phyloP scores from a whole-genome alignment of 2,888 invertebrate species.

The Pegoplata infirma region DNA sequence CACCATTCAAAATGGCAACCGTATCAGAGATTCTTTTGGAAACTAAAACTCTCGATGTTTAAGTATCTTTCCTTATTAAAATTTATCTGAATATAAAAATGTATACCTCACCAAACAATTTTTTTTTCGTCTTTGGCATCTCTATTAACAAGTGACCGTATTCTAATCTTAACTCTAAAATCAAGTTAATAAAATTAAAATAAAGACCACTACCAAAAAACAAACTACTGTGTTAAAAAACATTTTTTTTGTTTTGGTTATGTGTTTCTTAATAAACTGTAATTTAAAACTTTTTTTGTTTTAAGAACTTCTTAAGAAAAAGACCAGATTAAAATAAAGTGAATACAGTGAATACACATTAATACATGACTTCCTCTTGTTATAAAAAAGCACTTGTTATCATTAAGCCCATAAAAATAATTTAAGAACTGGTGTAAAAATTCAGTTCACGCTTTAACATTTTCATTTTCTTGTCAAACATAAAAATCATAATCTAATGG shows the following conservation, averaged over 20 bases:
- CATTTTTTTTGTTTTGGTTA: constrained; percentile 23
- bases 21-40: too few species aligned
- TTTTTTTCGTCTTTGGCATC: constrained; percentile 13
- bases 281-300: constrained; percentile 45
- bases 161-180: constrained; percentile 27
- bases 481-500: constrained; percentile 41
- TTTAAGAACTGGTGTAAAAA: constrained; percentile 49
- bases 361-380: constrained; percentile 53
- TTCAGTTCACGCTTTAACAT: constrained; percentile 54
- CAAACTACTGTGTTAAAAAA: constrained; percentile 63
- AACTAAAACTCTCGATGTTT: too few species aligned
- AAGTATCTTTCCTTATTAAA: too few species aligned
- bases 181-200: constrained; percentile 36
- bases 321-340: neutral
- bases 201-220: constrained; percentile 50
- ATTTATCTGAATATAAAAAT: neutral
- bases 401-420: constrained; percentile 48
- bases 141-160: constrained; percentile 17
- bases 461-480: constrained; percentile 25
- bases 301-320: constrained; percentile 52
- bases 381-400: constrained; percentile 61
- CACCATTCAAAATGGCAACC: too few species aligned
- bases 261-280: constrained; percentile 58
- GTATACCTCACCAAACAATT: too few species aligned
- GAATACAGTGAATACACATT: too few species aligned